phyloP scores from a whole-genome alignment of 2,113 vertebrate genomes.

The Copsychus sechellarum region DNA sequence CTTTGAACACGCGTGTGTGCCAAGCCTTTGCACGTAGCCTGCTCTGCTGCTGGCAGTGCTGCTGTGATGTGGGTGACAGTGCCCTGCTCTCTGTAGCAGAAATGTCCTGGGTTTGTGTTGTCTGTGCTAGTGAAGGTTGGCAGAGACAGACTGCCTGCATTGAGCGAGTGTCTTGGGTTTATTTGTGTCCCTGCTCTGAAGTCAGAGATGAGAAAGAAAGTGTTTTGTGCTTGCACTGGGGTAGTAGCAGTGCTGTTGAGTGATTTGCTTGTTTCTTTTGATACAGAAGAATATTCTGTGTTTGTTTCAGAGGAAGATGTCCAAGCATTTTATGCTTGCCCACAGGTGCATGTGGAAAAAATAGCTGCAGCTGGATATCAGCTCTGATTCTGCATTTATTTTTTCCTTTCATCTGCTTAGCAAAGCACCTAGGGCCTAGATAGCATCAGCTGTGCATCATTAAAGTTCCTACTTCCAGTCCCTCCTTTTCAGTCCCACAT shows the following conservation, averaged over 20 bases:
- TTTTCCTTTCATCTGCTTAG: background rate
- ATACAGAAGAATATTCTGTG: background rate
- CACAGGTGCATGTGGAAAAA: background rate
- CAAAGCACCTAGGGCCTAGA: background rate
- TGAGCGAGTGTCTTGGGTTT: background rate
- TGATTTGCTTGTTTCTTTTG: background rate
- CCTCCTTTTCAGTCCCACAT: background rate
- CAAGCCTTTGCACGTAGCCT: background rate
- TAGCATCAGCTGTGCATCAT: background rate
- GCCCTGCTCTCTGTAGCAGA: background rate
- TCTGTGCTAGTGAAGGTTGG: background rate
- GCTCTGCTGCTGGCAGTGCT: background rate
- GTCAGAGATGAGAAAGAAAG: background rate
- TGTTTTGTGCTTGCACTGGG: background rate
- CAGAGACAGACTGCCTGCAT: background rate
- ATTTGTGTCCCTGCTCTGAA: background rate
- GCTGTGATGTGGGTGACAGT: background rate
- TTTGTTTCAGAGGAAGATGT: background rate
- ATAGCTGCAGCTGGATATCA: background rate
- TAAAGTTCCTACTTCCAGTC: background rate
- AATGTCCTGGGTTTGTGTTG: background rate
- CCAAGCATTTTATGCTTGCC: fast-evolving
- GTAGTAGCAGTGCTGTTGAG: background rate
- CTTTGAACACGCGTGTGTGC: background rate
- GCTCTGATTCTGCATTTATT: background rate